Conservation (phyloP, 2,797 vertebrate genomes). For the Sciaenops ocellatus region DNA sequence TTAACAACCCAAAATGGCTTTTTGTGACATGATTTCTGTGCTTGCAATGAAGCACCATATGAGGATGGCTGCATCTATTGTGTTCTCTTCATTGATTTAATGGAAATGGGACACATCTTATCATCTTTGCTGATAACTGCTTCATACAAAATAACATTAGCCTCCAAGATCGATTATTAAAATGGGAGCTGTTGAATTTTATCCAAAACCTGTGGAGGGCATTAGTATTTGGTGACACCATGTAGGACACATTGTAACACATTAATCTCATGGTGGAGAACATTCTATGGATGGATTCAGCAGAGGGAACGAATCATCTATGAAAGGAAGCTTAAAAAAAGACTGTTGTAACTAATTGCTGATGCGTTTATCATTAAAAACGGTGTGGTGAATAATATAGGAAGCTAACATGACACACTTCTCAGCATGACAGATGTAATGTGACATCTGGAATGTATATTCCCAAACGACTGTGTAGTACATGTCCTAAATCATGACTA, state of each 20-base stretch:
- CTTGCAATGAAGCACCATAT: not conserved
- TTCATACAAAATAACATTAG: constrained; percentile 11
- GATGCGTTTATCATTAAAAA: constrained; percentile 26
- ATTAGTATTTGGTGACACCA: not conserved
- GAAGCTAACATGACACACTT: constrained; percentile 2
- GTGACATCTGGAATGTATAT: constrained; percentile 20
- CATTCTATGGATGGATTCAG: not conserved
- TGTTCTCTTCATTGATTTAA: too few relatives aligned
- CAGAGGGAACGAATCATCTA: constrained; percentile 5
- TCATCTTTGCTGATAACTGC: not conserved
- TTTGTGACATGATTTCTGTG: not conserved
- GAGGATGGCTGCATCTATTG: too few relatives aligned
- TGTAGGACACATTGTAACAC: not conserved
- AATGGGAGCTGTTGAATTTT: not conserved
- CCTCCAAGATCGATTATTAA: constrained; percentile 1
- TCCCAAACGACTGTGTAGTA: not conserved
- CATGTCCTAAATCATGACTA: not conserved
- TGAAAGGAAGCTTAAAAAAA: constrained; percentile 17
- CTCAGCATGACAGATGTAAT: constrained; percentile 26
- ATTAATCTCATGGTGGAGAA: not conserved
- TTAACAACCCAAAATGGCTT: not conserved
- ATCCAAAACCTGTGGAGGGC: too few relatives aligned
- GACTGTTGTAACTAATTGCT: constrained; percentile 7
- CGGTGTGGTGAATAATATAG: constrained; percentile 19
- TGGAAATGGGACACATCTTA: not conserved